Evolutionary conservation across 2,113 vertebrate species (phyloP).

Genomic region (Platysteira castanea): DNA sequence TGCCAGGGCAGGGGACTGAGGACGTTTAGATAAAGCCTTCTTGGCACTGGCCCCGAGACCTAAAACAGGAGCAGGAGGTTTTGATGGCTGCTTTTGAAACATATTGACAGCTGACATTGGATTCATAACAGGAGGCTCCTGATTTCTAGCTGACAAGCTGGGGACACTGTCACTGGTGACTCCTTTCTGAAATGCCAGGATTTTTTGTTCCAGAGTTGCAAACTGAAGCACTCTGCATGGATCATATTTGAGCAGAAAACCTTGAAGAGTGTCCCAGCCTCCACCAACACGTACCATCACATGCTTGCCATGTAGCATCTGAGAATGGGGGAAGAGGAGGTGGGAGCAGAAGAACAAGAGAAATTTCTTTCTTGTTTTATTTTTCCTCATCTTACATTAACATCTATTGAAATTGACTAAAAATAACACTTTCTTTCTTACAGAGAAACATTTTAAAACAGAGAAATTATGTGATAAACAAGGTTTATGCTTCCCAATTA

Average conservation of each 20-base stretch:
- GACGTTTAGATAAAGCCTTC: conserved; percentile 43
- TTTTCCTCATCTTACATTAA: background rate
- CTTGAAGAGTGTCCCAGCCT: conserved; percentile 97
- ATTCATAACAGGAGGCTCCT: conserved; percentile 83
- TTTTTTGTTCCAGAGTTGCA: conserved; percentile 95
- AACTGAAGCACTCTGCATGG: conserved; percentile 92
- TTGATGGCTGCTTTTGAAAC: conserved; percentile 72
- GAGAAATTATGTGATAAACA: background rate
- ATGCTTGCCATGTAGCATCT: conserved; percentile 98
- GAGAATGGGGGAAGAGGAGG: background rate
- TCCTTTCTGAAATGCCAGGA: conserved; percentile 92
- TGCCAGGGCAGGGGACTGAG: conserved; percentile 66
- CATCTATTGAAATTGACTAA: background rate
- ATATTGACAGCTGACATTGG: conserved; percentile 83
- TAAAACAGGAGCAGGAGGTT: conserved; percentile 7
- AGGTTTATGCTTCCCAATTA: background rate
- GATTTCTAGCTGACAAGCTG: conserved; percentile 27
- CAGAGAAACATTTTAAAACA: background rate
- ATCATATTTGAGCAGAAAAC: conserved; percentile 94
- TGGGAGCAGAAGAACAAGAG: background rate
- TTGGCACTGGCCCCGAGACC: background rate
- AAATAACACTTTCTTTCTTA: background rate
- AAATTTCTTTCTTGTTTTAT: background rate
- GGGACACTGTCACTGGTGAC: conserved; percentile 65
- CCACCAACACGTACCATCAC: conserved; percentile 99